phyloP scores from a whole-genome alignment of 2,113 vertebrate species.

The Hucho hucho region DNA sequence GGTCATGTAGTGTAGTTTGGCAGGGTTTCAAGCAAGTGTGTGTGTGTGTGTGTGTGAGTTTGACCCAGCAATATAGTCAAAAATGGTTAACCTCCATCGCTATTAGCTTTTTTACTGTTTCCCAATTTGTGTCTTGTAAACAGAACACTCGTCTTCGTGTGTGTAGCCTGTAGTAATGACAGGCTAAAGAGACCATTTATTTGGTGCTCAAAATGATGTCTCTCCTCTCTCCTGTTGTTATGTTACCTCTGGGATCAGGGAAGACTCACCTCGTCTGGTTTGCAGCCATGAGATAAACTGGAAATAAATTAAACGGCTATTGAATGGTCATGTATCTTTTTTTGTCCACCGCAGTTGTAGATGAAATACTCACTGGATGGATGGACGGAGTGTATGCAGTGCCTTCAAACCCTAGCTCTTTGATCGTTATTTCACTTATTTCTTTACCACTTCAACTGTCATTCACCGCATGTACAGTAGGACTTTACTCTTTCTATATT shows the following conservation, averaged over 20 bases:
- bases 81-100: neutral
- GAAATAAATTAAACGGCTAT: too few species aligned
- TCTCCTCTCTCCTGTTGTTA: neutral
- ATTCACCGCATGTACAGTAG: too few species aligned
- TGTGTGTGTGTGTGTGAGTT: neutral
- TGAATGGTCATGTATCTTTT: too few species aligned
- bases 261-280: neutral
- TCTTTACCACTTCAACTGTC: too few species aligned
- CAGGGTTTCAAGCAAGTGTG: neutral
- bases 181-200: slow-evolving; percentile 2
- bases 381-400: too few species aligned
- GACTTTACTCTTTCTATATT: too few species aligned
- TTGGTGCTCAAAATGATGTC: neutral
- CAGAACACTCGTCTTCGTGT: neutral
- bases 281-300: too few species aligned
- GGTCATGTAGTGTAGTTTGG: neutral
- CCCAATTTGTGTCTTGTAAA: neutral
- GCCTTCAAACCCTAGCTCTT: too few species aligned
- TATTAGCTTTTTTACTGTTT: neutral
- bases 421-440: too few species aligned
- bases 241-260: neutral
- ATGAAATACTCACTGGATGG: too few species aligned
- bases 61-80: neutral
- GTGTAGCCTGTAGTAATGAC: neutral
- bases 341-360: too few species aligned